phyloP scores from a whole-genome alignment of 2,888 invertebrate genomes.

The Eledona agricola region DNA sequence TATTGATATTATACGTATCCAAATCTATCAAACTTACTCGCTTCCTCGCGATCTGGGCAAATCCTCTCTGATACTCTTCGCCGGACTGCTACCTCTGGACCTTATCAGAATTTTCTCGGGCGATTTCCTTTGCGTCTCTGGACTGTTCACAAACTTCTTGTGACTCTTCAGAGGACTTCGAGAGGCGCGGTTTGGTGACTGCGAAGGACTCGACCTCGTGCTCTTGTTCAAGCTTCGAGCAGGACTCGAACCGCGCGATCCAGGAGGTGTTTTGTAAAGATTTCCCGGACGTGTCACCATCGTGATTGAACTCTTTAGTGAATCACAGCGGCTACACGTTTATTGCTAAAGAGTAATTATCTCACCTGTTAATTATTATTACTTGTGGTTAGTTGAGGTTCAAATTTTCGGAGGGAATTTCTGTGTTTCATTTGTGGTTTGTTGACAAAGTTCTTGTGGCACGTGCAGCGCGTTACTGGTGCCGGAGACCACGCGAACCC shows the following conservation, averaged over 20 bases:
- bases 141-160: slow-evolving; percentile 35
- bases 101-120: slow-evolving; percentile 35
- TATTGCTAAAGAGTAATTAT: no score
- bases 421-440: no score
- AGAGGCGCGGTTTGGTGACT: slow-evolving; percentile 25
- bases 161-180: slow-evolving; percentile 32
- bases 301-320: no score
- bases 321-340: no score
- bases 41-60: slow-evolving; percentile 60
- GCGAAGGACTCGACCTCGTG: slow-evolving; percentile 21
- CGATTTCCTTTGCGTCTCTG: slow-evolving; percentile 38
- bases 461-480: slow-evolving; percentile 30
- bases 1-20: slow-evolving; percentile 1
- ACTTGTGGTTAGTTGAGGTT: no score
- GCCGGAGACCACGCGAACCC: slow-evolving; percentile 23
- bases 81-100: slow-evolving; percentile 61
- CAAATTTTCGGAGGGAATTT: no score
- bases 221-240: slow-evolving; percentile 39
- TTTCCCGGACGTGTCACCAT: slow-evolving; percentile 55
- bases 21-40: slow-evolving; percentile 59
- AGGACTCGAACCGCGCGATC: slow-evolving; percentile 55
- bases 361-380: no score
- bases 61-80: slow-evolving; percentile 47
- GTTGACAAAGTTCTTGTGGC: slow-evolving; percentile 22
- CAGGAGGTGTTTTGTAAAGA: slow-evolving; percentile 50